A percentile compares a stretch with the other conserved stretches of the same genome.
Conservation (phyloP, 2,888 invertebrate species). For the Venusia cambrica region DNA sequence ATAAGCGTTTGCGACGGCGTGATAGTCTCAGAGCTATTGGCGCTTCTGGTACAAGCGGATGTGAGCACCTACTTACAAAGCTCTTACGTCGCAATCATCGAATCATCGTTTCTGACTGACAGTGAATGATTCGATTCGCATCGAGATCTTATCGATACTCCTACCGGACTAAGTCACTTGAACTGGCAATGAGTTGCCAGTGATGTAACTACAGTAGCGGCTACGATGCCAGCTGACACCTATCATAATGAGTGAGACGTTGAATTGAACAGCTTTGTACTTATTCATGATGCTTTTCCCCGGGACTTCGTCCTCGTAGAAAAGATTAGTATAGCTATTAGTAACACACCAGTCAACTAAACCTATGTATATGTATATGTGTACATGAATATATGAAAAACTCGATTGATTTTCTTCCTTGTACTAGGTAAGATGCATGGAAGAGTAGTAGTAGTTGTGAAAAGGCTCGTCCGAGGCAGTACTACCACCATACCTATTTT, state of each 20-base stretch:
- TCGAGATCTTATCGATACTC: constrained; percentile 56
- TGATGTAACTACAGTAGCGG: constrained; percentile 48
- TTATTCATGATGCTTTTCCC: no score
- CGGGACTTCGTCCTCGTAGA: no score
- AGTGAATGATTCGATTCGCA: constrained; percentile 52
- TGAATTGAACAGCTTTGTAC: constrained; percentile 9
- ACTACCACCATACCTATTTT: no score
- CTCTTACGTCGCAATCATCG: constrained; percentile 48
- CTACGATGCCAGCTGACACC: constrained; percentile 45
- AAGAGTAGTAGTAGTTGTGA: no score
- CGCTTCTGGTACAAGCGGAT: constrained; percentile 39
- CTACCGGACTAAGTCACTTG: constrained; percentile 49
- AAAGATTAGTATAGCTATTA: no score
- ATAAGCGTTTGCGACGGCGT: constrained; percentile 50
- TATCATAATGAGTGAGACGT: constrained; percentile 28
- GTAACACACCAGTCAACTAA: no score
- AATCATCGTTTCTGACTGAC: constrained; percentile 49
- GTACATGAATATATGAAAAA: no score
- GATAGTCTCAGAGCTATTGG: constrained; percentile 40
- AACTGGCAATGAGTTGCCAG: constrained; percentile 21
- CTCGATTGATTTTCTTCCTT: no score
- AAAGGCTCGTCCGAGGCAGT: no score
- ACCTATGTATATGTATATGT: no score
- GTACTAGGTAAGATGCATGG: no score
- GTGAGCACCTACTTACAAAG: constrained; percentile 37